These are phyloP conservation scores for Tachypleus tridentatus DNA, from an alignment of 1,140 invertebrate species.

Conservation along the genomic window DNA sequence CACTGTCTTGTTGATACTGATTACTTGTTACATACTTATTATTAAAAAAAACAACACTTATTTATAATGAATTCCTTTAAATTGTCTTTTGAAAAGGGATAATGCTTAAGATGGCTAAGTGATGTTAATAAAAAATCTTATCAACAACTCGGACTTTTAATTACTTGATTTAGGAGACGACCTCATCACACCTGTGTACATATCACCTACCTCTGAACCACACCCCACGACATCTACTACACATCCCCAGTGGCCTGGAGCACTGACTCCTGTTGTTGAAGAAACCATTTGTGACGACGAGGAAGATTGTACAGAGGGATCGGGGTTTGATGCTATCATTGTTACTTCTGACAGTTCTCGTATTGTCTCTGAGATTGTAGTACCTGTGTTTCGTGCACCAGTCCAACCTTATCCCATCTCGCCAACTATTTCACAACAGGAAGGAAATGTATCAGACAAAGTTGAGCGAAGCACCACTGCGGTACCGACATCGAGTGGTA, in stretches of 20 bases:
- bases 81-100: too few relatives aligned
- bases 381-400: not conserved
- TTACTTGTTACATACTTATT: too few relatives aligned
- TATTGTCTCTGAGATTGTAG: not conserved
- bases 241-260: conserved; percentile 6
- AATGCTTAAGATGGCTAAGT: too few relatives aligned
- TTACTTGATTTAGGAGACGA: conserved; percentile 16
- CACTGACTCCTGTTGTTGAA: conserved; percentile 1
- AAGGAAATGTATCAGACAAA: not conserved
- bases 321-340: conserved; percentile 25
- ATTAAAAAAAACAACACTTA: too few relatives aligned
- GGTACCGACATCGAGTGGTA: not conserved
- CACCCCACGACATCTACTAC: conserved; percentile 34
- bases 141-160: too few relatives aligned
- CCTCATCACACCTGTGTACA: conserved; percentile 79
- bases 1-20: too few relatives aligned
- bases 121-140: too few relatives aligned
- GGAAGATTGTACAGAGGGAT: conserved; percentile 26
- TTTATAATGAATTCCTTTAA: too few relatives aligned
- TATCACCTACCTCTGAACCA: conserved; percentile 50
- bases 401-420: not conserved
- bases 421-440: not conserved
- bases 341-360: conserved; percentile 1
- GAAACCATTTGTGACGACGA: conserved; percentile 26
- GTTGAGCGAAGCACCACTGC: conserved; percentile 7